Base-by-base conservation (phyloP, 2,797 vertebrate species). In the Dryobates pubescens region DNA sequence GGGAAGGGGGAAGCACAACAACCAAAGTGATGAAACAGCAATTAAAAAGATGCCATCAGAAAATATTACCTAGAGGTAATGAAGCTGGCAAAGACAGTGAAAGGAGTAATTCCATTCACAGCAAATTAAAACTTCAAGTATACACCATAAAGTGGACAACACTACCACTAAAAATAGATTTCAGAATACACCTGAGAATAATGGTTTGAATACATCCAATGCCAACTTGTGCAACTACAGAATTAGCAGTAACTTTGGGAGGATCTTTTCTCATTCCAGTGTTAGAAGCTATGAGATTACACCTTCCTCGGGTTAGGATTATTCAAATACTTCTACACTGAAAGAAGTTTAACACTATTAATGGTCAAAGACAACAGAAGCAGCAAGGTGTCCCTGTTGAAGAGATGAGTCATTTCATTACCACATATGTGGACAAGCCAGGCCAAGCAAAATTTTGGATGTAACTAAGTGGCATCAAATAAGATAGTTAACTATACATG, bases 21-120 rank as follows among this genome's bases (percentile, higher is more conserved):
- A 63, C 51, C n/a, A 91, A 76, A 94, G 73, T 88, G 90, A 94
- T 90, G 57, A 94, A 95, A 95, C 6, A 85, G 82, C 87, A 90
- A 94, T 92, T 96, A 88, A 92, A 89, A 94, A 94, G 78, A 87
- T 91, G 93, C 41, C 90, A 92, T 81, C 73, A 70, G 68, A 88
- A 96, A 94, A 90, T 89, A 93, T 6, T 68, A 82, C 82, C 63
- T 27, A 38, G 34, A 92, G 67, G 69, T 93, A 95, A 96, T 64
- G 70, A 94, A 94, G 86, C 2, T 75, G 57, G 86, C 13, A 0
- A 72, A 94, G 84, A 78, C 5, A 1, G 24, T 26, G 22, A 90
- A 78, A 83, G 70, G 57, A 90, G 0, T 94, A 94, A 90, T 76
- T 96, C 73, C 58, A 65, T 61, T 90, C 56, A 81, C 72, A 92